These are phyloP conservation scores for Mythimna vitellina DNA, from an alignment of 2,888 invertebrate genomes.

Conservation along the genomic window DNA sequence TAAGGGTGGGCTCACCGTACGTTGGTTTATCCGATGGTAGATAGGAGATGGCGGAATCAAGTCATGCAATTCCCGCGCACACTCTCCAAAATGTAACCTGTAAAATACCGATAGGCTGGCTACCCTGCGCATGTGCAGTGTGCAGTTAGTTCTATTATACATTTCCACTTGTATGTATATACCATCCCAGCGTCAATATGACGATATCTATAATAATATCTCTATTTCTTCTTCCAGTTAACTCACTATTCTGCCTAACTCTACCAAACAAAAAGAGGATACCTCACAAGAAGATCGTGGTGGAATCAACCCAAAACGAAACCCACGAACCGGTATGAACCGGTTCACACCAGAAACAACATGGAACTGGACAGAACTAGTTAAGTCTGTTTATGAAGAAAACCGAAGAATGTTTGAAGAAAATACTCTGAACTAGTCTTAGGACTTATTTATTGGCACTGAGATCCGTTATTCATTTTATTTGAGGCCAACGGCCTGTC, in stretches of 20 bases:
- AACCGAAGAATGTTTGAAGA: conserved; percentile 37
- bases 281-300: conserved; percentile 67
- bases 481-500: background rate
- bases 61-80: too few relatives aligned
- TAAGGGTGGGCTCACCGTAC: too few relatives aligned
- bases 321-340: conserved; percentile 87
- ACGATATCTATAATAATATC: background rate
- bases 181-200: too few relatives aligned
- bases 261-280: conserved; percentile 78
- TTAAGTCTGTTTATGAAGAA: conserved; percentile 49
- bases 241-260: conserved; percentile 80
- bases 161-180: too few relatives aligned
- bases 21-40: too few relatives aligned
- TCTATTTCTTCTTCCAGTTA: conserved; percentile 71
- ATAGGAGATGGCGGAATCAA: too few relatives aligned
- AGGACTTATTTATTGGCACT: conserved; percentile 46
- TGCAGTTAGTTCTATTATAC: too few relatives aligned
- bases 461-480: conserved; percentile 7
- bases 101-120: too few relatives aligned
- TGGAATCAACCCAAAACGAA: conserved; percentile 77
- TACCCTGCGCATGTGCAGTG: too few relatives aligned
- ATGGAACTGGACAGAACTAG: conserved; percentile 54
- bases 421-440: conserved; percentile 38
- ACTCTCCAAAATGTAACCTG: too few relatives aligned
- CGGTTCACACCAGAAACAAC: conserved; percentile 47